A percentile compares a stretch with the other conserved stretches of the same genome.
phyloP scores from a whole-genome alignment of 2,888 invertebrate species.

The Yponomeuta plumbellus region DNA sequence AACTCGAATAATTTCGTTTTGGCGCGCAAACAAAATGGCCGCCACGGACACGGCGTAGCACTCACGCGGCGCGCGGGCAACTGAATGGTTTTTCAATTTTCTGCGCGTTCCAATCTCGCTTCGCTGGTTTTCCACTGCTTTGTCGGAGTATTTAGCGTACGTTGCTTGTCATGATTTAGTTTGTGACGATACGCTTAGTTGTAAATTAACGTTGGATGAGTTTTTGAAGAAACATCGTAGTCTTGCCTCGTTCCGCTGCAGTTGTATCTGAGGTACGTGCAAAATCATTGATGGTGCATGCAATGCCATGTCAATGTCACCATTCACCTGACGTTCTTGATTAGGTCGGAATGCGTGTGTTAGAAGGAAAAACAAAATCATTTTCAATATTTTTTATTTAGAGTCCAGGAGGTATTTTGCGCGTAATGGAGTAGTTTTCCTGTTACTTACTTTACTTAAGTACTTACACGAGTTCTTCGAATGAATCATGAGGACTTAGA shows the following conservation, averaged over 20 bases:
- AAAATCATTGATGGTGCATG: neutral
- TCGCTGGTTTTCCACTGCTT: slow-evolving; percentile 3
- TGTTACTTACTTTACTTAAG: neutral
- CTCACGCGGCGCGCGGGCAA: slow-evolving; percentile 47
- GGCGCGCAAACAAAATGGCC: slow-evolving; percentile 43
- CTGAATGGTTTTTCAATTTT: slow-evolving; percentile 36
- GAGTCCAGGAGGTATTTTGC: neutral
- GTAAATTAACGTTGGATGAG: neutral
- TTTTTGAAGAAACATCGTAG: neutral
- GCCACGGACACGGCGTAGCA: slow-evolving; percentile 34
- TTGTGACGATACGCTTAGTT: neutral
- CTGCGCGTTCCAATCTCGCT: slow-evolving; percentile 3
- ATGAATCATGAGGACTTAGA: neutral
- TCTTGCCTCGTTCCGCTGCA: neutral
- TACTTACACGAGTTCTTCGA: neutral
- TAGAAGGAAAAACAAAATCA: neutral
- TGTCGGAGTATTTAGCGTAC: neutral
- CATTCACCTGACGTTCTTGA: neutral
- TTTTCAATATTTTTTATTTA: neutral
- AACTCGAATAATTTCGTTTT: slow-evolving; percentile 39
- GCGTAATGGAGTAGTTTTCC: neutral
- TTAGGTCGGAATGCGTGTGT: neutral
- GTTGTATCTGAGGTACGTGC: neutral
- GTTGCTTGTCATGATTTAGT: neutral
- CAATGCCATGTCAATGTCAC: too few relatives aligned